Evolutionary conservation across 2,113 vertebrate genomes (phyloP), one percentile per base, ranked within the genome.

Genomic region (Pseudopodoces humilis): DNA sequence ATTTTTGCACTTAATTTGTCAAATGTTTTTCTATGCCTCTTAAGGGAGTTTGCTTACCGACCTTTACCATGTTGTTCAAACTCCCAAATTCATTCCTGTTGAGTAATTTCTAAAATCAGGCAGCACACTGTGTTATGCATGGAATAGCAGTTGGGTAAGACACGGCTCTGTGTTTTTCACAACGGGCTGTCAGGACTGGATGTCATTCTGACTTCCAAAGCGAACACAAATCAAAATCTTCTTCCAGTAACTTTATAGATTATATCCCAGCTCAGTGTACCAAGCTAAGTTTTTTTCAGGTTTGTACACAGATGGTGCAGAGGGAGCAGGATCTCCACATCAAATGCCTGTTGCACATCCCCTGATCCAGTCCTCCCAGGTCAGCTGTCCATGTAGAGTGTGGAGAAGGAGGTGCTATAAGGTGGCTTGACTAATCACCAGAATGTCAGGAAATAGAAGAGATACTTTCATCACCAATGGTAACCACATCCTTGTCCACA

Each of bases 91-190:
- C 93, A 95, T 95, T 95, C 85, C 87, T 63, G 87, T 92, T 94
- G 93, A 92, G 94, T 95, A 95, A 94, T 95, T 95, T 76, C 94
- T 95, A 91, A 97, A 97, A 94, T 80, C 75, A 88, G 94, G 90
- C 93, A 88, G 76, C 90, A 81, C 92, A 55, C 85, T 92, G 71
- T 80, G 77, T 91, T 88, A 83, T 80, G 88, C 93, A 90, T 83
- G 76, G 75, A 88, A 23, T 33, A 90, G 82, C 92, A 86, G 87
- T 8, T 2, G 67, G 84, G 33, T 76, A 92, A 59, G 71, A 60
- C 67, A 41, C 0, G 4, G 62, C 31, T 30, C 80, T 53, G 47
- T 81, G 86, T 80, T 93, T 96, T 74, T 88, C 79, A 87, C 18
- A 0, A 85, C 8, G 0, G 55, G 62, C 43, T 87, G 62, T 87